These are phyloP conservation scores for Caenorhabditis brenneri DNA, from an alignment of 1,140 invertebrate species.

Conservation along the genomic window DNA sequence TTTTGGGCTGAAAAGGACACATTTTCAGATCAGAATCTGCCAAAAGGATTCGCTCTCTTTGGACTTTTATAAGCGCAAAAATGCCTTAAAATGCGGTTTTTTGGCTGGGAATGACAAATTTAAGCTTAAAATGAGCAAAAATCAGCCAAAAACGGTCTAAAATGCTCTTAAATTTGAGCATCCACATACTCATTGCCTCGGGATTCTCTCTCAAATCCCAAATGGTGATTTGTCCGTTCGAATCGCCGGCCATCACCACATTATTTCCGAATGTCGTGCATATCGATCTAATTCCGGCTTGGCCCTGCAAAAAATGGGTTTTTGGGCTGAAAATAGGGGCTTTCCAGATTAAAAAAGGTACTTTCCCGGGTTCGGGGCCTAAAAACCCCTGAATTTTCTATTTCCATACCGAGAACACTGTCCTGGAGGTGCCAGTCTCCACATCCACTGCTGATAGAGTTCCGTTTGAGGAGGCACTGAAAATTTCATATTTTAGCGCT, in stretches of 20 bases:
- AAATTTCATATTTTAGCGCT: too few species aligned
- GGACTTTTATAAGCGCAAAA: too few species aligned
- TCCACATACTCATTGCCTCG: neutral
- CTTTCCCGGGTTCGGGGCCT: too few species aligned
- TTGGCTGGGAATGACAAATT: neutral
- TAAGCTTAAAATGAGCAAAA: too few species aligned
- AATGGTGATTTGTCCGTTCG: constrained; percentile 40
- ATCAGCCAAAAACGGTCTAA: too few species aligned
- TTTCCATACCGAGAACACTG: neutral
- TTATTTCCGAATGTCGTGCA: neutral
- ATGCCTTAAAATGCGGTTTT: neutral
- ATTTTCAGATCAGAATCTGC: neutral
- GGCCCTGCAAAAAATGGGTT: neutral
- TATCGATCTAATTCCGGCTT: neutral
- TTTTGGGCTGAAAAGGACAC: too few species aligned
- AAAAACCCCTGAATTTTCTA: too few species aligned
- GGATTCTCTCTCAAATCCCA: constrained; percentile 41
- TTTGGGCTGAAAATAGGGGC: neutral
- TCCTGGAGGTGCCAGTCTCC: constrained; percentile 20
- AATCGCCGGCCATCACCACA: constrained; percentile 6
- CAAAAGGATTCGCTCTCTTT: too few species aligned
- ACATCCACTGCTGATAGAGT: constrained; percentile 27
- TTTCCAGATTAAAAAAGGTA: too few species aligned
- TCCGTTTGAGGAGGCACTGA: constrained; percentile 50
- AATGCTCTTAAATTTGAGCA: neutral